Conservation (phyloP, 2,888 invertebrate genomes). For the Seladonia tumulorum region DNA sequence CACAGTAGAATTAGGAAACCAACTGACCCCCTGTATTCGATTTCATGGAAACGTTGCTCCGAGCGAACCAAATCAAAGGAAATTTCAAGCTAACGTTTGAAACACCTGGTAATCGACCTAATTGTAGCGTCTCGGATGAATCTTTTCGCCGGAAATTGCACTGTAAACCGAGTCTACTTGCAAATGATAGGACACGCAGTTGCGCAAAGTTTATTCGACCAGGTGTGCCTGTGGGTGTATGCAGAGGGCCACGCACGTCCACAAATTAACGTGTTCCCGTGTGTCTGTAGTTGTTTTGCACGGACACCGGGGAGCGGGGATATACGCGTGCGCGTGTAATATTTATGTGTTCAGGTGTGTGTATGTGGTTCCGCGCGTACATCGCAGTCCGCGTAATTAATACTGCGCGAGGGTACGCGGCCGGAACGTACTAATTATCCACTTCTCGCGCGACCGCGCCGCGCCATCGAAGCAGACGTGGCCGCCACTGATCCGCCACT, state of each 20-base stretch:
- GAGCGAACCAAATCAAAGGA: background rate
- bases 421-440: constrained; percentile 75
- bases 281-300: constrained; percentile 45
- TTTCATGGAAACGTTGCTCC: background rate
- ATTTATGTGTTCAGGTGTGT: constrained; percentile 60
- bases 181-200: background rate
- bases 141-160: background rate
- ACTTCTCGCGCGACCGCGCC: constrained; percentile 65
- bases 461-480: background rate
- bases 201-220: constrained; percentile 28
- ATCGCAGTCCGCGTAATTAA: constrained; percentile 72
- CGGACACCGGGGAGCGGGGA: constrained; percentile 8
- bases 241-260: constrained; percentile 2
- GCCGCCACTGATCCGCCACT: constrained; percentile 5
- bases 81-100: background rate
- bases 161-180: background rate
- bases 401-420: constrained; percentile 70
- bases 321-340: constrained; percentile 25
- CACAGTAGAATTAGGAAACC: background rate
- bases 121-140: background rate
- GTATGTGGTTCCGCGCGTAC: constrained; percentile 58
- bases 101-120: background rate
- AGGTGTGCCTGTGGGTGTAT: constrained; percentile 1
- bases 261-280: constrained; percentile 44
- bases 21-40: background rate